phyloP scores from a whole-genome alignment of 2,888 invertebrate genomes.

The Cerastis rubricosa region DNA sequence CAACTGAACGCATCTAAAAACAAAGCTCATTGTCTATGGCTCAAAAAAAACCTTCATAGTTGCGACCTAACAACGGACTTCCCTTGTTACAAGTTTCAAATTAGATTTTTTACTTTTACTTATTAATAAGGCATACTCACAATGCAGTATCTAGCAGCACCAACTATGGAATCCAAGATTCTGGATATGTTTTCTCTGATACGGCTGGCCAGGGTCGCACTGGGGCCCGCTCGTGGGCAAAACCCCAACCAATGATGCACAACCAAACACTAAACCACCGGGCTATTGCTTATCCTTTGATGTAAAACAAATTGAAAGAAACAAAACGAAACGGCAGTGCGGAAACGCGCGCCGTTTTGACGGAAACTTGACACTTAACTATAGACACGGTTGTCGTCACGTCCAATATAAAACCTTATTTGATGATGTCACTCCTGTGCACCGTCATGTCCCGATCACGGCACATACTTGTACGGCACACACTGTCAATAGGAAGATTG shows the following conservation, averaged over 20 bases:
- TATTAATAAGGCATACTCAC: slow-evolving; percentile 79
- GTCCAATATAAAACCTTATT: slow-evolving; percentile 76
- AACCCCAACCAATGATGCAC: slow-evolving; percentile 79
- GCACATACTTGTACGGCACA: slow-evolving; percentile 91
- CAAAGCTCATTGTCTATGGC: slow-evolving; percentile 62
- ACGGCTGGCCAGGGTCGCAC: slow-evolving; percentile 88
- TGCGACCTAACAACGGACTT: slow-evolving; percentile 61
- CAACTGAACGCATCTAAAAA: slow-evolving; percentile 72
- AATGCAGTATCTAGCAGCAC: slow-evolving; percentile 90
- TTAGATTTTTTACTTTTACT: slow-evolving; percentile 26
- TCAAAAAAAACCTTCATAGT: slow-evolving; percentile 58
- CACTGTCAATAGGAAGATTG: slow-evolving; percentile 74
- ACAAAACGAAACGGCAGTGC: slow-evolving; percentile 87
- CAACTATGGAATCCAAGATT: slow-evolving; percentile 89
- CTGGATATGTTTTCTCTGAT: slow-evolving; percentile 88
- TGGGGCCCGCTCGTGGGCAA: slow-evolving; percentile 80
- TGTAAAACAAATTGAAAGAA: slow-evolving; percentile 89
- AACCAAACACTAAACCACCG: slow-evolving; percentile 79
- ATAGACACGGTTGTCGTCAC: slow-evolving; percentile 69
- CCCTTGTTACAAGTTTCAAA: slow-evolving; percentile 43
- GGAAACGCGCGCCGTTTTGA: slow-evolving; percentile 86
- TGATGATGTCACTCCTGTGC: slow-evolving; percentile 85
- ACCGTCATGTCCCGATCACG: slow-evolving; percentile 94
- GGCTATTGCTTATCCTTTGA: slow-evolving; percentile 89
- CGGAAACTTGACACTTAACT: slow-evolving; percentile 80